Evolutionary conservation across 2,797 vertebrate genomes (phyloP), one percentile per base, ranked within the genome.

Genomic region (Danio choprae): DNA sequence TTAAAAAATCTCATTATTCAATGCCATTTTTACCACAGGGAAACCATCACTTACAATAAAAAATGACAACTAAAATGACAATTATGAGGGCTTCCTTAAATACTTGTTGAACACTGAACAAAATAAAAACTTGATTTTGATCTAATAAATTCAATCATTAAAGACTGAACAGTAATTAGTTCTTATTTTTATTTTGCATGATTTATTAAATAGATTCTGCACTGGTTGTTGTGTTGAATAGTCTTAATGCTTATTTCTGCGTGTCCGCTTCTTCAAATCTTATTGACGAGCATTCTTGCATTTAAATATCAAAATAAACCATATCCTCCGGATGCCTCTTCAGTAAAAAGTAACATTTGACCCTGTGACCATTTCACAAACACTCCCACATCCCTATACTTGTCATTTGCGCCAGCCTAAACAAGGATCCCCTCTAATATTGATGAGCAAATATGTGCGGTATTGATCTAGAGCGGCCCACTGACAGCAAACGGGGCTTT

Each of bases 381-480:
- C 43, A 36, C 62, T 20, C n/a, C 16, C 29, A 56, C 29, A 48
- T 82, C 22, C 15, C 7, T 29, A n/a, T 22, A 55, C 16, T 56
- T 43, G 4, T 68, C 5, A 43, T 78, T 70, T 58, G 60, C 36
- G 18, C 67, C 78, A 84, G 80, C 88, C 84, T 88, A 87, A 87
- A 86, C 87, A 83, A 80, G 88, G 85, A 90, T 90, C 87, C 88
- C 70, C 87, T 85, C 87, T 89, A 86, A 89, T 90, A 87, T 88
- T 89, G 89, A 93, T 91, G 90, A 90, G 89, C 91, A 92, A 91
- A 93, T 93, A 92, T 94, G 91, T 92, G 90, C 86, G 86, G 88
- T 91, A 93, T 92, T 87, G 91, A 92, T 92, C 88, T 83, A 50
- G n/a, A 56, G 90, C 87, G 91, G 87, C 89, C 89, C 86, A 71